phyloP scores from a whole-genome alignment of 2,113 vertebrate genomes.

The Pomatostomus ruficeps region DNA sequence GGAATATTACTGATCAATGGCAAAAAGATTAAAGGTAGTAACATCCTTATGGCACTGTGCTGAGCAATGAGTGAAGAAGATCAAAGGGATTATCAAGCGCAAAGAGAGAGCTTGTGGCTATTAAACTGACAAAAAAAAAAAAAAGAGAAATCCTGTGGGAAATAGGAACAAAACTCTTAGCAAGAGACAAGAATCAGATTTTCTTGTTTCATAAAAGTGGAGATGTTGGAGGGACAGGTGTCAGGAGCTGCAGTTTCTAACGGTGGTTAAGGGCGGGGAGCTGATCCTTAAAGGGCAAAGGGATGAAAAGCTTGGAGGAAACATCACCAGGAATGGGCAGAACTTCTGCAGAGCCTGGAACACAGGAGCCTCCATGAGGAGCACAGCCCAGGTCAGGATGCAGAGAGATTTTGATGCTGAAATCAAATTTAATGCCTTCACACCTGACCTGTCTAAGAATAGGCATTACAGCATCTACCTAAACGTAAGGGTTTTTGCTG shows the following conservation, averaged over 20 bases:
- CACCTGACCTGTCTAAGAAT: not conserved
- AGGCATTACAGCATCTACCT: not conserved
- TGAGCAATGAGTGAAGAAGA: slow-evolving; percentile 34
- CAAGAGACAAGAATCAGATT: not conserved
- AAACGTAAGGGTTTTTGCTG: not conserved
- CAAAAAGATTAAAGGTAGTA: slow-evolving; percentile 54
- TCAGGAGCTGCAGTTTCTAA: not conserved
- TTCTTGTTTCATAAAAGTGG: not conserved
- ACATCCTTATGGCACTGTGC: not conserved
- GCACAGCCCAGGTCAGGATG: not conserved
- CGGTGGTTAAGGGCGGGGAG: not conserved
- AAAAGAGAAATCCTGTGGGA: not conserved
- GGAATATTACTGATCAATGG: slow-evolving; percentile 38
- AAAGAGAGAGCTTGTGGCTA: slow-evolving; percentile 45
- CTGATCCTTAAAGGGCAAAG: not conserved
- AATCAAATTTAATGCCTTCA: not conserved
- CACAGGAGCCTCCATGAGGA: fast-evolving
- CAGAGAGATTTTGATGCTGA: not conserved
- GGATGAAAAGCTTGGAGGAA: not conserved
- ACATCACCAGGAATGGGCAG: fast-evolving
- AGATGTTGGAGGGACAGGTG: not conserved
- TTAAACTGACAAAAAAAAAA: slow-evolving; percentile 20
- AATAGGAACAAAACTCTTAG: slow-evolving; percentile 10
- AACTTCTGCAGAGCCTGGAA: not conserved
- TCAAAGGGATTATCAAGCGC: not conserved